phyloP scores from a whole-genome alignment of 2,113 vertebrate genomes.

The Actinemys pallida region DNA sequence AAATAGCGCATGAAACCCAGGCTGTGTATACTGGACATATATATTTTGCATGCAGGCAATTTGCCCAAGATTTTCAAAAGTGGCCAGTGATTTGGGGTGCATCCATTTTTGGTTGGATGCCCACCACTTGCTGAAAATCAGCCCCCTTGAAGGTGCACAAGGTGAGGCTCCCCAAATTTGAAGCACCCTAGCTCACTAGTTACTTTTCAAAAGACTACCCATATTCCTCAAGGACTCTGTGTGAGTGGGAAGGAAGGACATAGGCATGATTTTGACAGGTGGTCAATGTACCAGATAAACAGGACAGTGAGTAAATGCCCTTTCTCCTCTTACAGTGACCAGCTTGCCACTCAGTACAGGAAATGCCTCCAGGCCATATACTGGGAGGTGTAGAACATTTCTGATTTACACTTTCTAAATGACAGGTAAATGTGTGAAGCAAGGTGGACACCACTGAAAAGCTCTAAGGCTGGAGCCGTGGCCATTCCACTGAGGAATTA shows the following conservation, averaged over 20 bases:
- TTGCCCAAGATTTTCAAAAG: neutral
- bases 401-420: neutral
- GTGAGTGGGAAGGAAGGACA: neutral
- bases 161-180: neutral
- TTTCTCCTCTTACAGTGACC: neutral
- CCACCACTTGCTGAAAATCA: neutral
- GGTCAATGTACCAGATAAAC: fast-evolving
- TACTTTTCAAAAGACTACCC: no score
- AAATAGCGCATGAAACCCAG: neutral
- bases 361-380: fast-evolving
- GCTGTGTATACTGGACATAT: neutral
- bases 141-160: neutral
- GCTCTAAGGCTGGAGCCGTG: neutral
- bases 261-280: neutral
- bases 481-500: no score
- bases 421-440: neutral
- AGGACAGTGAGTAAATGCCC: neutral
- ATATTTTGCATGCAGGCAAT: neutral
- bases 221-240: fast-evolving
- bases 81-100: fast-evolving
- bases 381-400: neutral
- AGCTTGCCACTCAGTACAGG: neutral
- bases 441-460: neutral
- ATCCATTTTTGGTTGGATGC: fast-evolving
- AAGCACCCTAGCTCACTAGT: neutral